phyloP scores from a whole-genome alignment of 2,113 vertebrate species.

The Halichoerus grypus region DNA sequence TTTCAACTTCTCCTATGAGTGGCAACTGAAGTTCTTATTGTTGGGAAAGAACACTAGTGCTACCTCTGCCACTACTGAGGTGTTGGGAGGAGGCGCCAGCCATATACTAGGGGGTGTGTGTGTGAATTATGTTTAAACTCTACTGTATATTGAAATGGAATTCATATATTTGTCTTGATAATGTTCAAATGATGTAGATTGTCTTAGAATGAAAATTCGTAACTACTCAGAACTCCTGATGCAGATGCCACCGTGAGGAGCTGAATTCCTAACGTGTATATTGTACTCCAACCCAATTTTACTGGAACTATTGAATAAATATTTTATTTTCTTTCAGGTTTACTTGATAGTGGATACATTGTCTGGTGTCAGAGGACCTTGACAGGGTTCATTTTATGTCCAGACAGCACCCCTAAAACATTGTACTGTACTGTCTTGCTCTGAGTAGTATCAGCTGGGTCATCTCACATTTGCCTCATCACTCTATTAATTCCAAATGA shows the following conservation, averaged over 20 bases:
- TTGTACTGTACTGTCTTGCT: slow-evolving; percentile 70
- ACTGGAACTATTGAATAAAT: slow-evolving; percentile 85
- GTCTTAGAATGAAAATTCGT: slow-evolving; percentile 76
- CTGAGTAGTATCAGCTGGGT: slow-evolving; percentile 59
- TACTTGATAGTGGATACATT: slow-evolving; percentile 82
- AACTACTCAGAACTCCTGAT: slow-evolving; percentile 71
- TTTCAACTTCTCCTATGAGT: slow-evolving; percentile 67
- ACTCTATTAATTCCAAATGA: slow-evolving; percentile 72
- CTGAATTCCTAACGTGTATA: slow-evolving; percentile 74
- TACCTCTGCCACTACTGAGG: slow-evolving; percentile 67
- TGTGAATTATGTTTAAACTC: slow-evolving; percentile 76
- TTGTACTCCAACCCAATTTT: slow-evolving; percentile 81
- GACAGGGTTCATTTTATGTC: slow-evolving; percentile 69
- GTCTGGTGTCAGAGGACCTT: slow-evolving; percentile 79
- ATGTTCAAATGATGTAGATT: slow-evolving; percentile 81
- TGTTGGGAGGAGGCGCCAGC: slow-evolving; percentile 76
- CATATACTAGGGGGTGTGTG: slow-evolving; percentile 46
- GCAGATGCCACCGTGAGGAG: slow-evolving; percentile 68
- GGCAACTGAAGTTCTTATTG: slow-evolving; percentile 70
- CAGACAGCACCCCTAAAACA: slow-evolving; percentile 67
- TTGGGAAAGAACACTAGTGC: slow-evolving; percentile 71
- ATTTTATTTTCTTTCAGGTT: slow-evolving; percentile 85
- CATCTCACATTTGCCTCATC: slow-evolving; percentile 68
- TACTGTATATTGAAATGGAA: slow-evolving; percentile 80
- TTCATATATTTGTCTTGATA: slow-evolving; percentile 78